Evolutionary conservation across 1,140 invertebrate genomes (phyloP), one percentile per base, ranked within the genome.

Genomic region (Patella vulgata): DNA sequence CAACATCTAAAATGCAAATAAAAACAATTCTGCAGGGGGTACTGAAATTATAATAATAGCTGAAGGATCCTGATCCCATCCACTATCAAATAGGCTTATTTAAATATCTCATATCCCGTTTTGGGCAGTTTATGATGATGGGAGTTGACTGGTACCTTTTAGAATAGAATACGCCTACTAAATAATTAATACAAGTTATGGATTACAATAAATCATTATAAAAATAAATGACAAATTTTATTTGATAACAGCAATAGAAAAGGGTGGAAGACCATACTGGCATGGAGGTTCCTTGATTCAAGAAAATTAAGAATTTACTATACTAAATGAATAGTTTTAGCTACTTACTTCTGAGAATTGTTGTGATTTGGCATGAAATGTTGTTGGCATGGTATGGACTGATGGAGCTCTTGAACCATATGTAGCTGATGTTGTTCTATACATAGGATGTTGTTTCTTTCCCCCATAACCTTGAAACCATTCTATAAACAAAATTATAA

Each of bases 311-410:
- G n/a, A 47, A 25, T 30, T 11, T 3, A 21, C n/a, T 23, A 19
- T 12, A 28, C 2, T 30, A 50, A 4, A 30, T 40, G 21, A 17
- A n/a, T n/a, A n/a, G n/a, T n/a, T n/a, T n/a, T n/a, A 30, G 33
- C n/a, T 40, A 25, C 63, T 51, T 73, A 84, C 82, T 57, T 79
- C 59, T 57, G 81, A 78, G 63, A 84, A 84, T 63, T 78, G 73
- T 59, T 81, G 78, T 59, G 81, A 77, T 68, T 71, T 75, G 27
- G 70, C 72, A 63, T 77, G 63, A 54, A 82, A 84, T 30, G 61
- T 54, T 40, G 67, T 75, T 11, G 82, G 81, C 74, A 84, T 75
- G 5, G 80, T 82, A 63, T 81, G 79, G 31, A 82, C 78, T 48
- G 80, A 71, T 11, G 82, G 82, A 14, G 53, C 19, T 40, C 66